Conservation (phyloP, 2,113 vertebrate species). For the Cichladusa arquata region DNA sequence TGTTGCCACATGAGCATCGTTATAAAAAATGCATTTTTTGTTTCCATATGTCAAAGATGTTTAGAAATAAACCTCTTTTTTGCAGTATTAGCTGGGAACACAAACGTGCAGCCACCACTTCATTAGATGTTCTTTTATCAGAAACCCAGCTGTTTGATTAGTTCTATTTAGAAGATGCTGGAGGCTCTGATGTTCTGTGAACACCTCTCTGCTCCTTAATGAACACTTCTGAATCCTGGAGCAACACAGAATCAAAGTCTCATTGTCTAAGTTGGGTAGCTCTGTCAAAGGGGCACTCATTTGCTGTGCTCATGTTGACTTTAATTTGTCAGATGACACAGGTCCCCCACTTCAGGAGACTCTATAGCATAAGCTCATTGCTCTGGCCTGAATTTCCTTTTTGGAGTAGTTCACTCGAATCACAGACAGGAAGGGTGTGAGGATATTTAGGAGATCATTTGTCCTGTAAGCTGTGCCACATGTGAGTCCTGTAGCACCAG, state of each 20-base stretch:
- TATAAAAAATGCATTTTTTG: neutral
- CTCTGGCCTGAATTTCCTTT: neutral
- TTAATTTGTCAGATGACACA: neutral
- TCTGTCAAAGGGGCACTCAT: neutral
- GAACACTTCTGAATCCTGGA: constrained; percentile 18
- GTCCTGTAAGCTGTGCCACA: neutral
- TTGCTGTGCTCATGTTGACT: neutral
- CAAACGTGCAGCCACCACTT: neutral
- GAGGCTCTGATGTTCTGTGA: neutral
- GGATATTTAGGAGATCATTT: neutral
- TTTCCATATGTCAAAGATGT: neutral
- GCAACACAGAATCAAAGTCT: neutral
- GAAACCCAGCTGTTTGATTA: constrained; percentile 41
- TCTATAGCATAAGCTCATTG: neutral
- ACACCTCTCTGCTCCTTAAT: constrained; percentile 23
- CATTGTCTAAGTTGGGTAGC: neutral
- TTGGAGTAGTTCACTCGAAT: neutral
- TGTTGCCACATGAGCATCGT: neutral
- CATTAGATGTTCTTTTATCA: neutral
- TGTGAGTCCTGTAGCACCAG: neutral
- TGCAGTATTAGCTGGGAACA: neutral
- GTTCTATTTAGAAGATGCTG: constrained; percentile 5
- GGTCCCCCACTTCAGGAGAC: fast-evolving
- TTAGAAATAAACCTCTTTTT: neutral
- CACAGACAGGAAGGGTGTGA: neutral